Evolutionary conservation across 1,140 invertebrate genomes (phyloP), one percentile per base, ranked within the genome.

Genomic region (Proales similis): DNA sequence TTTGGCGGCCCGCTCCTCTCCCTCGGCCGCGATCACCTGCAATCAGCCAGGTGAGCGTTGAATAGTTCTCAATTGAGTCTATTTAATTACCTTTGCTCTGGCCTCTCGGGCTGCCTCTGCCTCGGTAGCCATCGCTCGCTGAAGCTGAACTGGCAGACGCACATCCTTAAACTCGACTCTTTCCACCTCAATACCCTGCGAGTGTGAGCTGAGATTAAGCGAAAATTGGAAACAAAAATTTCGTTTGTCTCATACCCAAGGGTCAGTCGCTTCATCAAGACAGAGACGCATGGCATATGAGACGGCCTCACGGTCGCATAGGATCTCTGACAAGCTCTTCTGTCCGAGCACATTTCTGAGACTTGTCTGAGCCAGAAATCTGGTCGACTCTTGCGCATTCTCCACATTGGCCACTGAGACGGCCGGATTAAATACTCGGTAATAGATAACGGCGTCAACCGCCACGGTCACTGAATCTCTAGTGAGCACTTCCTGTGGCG

Each of bases 101-200:
- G 72, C 72, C 49, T 74, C 71, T 36, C 72, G 63, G 4, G 68
- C 46, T 2, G 72, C 71, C 63, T 74, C 72, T 2, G 72, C 72
- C 49, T 73, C 70, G 9, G 71, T 70, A 6, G 69, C 71, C 71
- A 74, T 72, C 20, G 70, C 69, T 64, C 69, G 66, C 48, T 71
- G 70, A 42, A 71, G 51, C 63, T 69, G 67, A 17, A 68, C 64
- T n/a, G 70, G 70, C 3, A 71, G 51, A 12, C 69, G 62, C 0
- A 69, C 69, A 64, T 71, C 70, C 22, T 63, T 66, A 11, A 65
- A 60, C 22, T 65, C 65, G 4, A 65, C 51, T 26, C 39, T 36
- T 27, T 46, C 63, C 11, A 57, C 42, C 42, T 65, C 48, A 19
- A 65, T 51, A 17, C 65, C 65, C 63, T 57, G 17, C 14, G 11